These are phyloP conservation scores for Characodon lateralis DNA, from an alignment of 2,797 vertebrate genomes.

Conservation along the genomic window DNA sequence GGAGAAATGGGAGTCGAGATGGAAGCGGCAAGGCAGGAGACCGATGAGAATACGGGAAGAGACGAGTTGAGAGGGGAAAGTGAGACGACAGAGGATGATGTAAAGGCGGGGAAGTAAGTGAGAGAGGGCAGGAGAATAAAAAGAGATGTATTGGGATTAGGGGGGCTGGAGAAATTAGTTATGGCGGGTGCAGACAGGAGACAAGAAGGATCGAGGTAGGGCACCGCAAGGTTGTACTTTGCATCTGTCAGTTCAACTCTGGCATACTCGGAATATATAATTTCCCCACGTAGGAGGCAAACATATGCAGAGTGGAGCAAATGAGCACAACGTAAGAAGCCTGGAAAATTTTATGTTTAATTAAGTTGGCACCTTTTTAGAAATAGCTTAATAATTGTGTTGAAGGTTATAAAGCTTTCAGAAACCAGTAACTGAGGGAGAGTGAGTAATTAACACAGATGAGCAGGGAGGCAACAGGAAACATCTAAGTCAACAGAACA, in stretches of 20 bases:
- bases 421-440: conserved; percentile 9
- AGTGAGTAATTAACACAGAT: not conserved
- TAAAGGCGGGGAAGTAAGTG: conserved; percentile 42
- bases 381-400: conserved; percentile 6
- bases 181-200: conserved; percentile 44
- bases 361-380: not conserved
- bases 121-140: conserved; percentile 61
- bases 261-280: conserved; percentile 37
- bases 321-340: conserved; percentile 1
- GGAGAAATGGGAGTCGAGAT: conserved; percentile 58
- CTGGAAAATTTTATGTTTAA: conserved; percentile 6
- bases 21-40: conserved; percentile 47
- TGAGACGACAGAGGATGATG: conserved; percentile 34
- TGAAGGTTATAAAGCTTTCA: conserved; percentile 4
- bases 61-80: conserved; percentile 13
- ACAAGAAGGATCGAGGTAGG: conserved; percentile 54
- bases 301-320: conserved; percentile 16
- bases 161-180: conserved; percentile 54
- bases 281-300: conserved; percentile 21
- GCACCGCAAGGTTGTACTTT: conserved; percentile 58
- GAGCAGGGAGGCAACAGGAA: too few species aligned
- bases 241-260: conserved; percentile 58
- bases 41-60: conserved; percentile 29
- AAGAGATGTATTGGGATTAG: conserved; percentile 64
- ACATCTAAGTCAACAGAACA: too few species aligned